These are phyloP conservation scores for Polia nebulosa DNA, from an alignment of 2,888 invertebrate species.

Conservation along the genomic window DNA sequence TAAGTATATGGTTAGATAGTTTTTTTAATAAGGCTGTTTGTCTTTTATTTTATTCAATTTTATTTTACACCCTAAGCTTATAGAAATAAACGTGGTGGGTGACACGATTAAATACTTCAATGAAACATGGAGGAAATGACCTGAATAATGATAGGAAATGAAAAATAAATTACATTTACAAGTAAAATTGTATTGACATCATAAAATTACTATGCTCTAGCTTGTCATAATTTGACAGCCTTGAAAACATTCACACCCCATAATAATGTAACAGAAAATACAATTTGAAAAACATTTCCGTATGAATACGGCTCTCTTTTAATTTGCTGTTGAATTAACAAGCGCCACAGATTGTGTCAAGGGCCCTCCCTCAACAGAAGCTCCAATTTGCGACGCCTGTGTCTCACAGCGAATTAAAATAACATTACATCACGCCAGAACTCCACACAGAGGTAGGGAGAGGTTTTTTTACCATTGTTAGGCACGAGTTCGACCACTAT, in stretches of 20 bases:
- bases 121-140: background rate
- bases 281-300: background rate
- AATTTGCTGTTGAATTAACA: slow-evolving; percentile 76
- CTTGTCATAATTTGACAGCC: background rate
- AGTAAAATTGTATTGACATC: background rate
- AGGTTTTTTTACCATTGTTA: no score
- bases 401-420: slow-evolving; percentile 66
- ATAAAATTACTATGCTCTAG: no score
- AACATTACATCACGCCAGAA: background rate
- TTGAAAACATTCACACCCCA: background rate
- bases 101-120: background rate
- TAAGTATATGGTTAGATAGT: no score
- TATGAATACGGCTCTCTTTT: slow-evolving; percentile 17
- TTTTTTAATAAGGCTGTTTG: no score
- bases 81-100: background rate
- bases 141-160: background rate
- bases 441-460: background rate
- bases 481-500: no score
- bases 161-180: slow-evolving; percentile 1
- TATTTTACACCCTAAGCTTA: background rate
- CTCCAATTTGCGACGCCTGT: slow-evolving; percentile 80
- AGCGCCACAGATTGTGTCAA: slow-evolving; percentile 79
- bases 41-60: no score
- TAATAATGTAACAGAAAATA: background rate
- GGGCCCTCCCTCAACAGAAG: slow-evolving; percentile 73